Evolutionary conservation across 2,888 invertebrate genomes (phyloP), one percentile per base, ranked within the genome.

Genomic region (Strigamia crassipes): DNA sequence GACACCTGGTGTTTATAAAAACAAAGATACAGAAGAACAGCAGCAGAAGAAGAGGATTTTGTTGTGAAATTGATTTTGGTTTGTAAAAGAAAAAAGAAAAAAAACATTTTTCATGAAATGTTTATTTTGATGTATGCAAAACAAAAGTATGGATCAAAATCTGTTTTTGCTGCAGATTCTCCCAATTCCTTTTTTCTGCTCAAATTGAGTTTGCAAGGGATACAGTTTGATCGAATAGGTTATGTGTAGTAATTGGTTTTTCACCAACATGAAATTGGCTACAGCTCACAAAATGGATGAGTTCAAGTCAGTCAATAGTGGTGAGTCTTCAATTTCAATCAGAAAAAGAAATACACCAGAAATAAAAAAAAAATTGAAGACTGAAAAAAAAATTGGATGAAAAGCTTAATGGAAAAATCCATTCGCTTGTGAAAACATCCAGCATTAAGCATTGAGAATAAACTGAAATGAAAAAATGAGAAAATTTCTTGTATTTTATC

Each of bases 251-350:
- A 66, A 66, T 66, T 66, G 61, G 61, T 66, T 66, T 66, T 66
- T 66, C 61, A 66, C 61, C n/a, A 66, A 66, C 61, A 66, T 66
- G 61, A 66, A 66, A 66, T 66, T 66, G 61, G 61, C 61, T 66
- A 18, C 61, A 66, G 61, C 18, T 18, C 21, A 21, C 61, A 66
- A 21, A 66, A 66, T 66, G 61, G 61, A 66, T 66, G 61, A 18
- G 61, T 66, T 15, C 61, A 66, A 66, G 61, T 66, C 61, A 66
- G 61, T 66, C 61, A 66, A 66, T 66, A 66, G 61, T 66, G 61
- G 23, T 6, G 21, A 21, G 18, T 66, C 61, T 66, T 66, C 61
- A 66, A 66, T 66, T 66, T 66, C 61, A 66, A 66, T 66, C 61
- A 21, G 61, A 23, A 21, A 66, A 66, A 66, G 9, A 66, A 23